These are phyloP conservation scores for Dexiosoma caninum DNA, from an alignment of 2,888 invertebrate species.

Conservation along the genomic window DNA sequence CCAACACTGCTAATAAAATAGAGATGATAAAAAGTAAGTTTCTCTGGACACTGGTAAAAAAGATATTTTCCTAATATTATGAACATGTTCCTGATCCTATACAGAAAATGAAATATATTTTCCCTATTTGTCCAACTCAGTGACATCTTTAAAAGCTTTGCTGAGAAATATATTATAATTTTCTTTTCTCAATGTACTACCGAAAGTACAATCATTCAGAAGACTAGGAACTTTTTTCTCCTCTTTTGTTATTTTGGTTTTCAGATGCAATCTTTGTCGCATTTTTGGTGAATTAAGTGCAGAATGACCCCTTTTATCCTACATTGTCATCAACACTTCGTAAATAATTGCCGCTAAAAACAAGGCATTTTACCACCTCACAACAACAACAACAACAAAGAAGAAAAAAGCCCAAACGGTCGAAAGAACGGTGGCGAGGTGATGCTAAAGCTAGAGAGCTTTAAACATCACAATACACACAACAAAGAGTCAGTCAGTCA, in stretches of 20 bases:
- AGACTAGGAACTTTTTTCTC: conserved; percentile 23
- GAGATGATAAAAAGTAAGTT: no score
- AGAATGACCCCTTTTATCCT: conserved; percentile 64
- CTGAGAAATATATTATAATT: no score
- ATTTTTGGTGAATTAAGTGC: conserved; percentile 64
- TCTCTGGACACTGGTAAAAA: no score
- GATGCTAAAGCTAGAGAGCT: neutral
- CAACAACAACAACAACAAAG: no score
- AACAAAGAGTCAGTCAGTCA: conserved; percentile 8
- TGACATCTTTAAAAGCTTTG: no score
- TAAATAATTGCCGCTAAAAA: conserved; percentile 64
- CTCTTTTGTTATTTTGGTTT: conserved; percentile 15
- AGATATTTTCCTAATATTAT: no score
- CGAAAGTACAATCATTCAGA: conserved; percentile 33
- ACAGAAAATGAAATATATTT: no score
- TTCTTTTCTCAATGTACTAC: conserved; percentile 29
- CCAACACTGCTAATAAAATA: no score
- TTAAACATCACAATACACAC: neutral
- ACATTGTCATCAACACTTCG: conserved; percentile 64
- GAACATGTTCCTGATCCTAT: no score
- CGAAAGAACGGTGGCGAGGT: conserved; percentile 40
- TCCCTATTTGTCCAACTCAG: no score
- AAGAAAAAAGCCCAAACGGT: conserved; percentile 26
- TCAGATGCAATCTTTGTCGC: conserved; percentile 63
- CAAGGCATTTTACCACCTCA: conserved; percentile 63